Evolutionary conservation across 2,888 invertebrate genomes (phyloP).

Genomic region (Petrolisthes cinctipes): DNA sequence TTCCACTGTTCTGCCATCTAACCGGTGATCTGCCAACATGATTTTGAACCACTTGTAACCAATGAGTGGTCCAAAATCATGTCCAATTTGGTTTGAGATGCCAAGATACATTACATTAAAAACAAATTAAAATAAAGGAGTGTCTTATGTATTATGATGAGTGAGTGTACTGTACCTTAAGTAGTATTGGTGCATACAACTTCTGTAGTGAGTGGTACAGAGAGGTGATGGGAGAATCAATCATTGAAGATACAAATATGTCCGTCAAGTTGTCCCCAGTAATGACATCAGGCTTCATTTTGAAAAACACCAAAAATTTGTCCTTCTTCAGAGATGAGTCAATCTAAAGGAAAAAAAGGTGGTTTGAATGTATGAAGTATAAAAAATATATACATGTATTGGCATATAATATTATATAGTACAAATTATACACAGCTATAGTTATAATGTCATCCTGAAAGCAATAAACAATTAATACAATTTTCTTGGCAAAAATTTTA

Average conservation of each 20-base stretch:
- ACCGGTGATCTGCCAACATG: too few species aligned
- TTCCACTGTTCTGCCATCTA: too few species aligned
- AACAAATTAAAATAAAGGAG: too few species aligned
- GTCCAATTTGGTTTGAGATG: too few species aligned
- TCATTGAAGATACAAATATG: slow-evolving; percentile 75
- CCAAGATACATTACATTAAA: too few species aligned
- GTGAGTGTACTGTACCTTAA: slow-evolving; percentile 68
- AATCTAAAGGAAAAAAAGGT: slow-evolving; percentile 67
- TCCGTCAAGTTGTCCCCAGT: slow-evolving; percentile 75
- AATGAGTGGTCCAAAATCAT: too few species aligned
- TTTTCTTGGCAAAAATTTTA: not conserved
- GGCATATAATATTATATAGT: not conserved
- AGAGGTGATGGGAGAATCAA: slow-evolving; percentile 75
- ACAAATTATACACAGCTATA: not conserved
- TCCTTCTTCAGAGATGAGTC: slow-evolving; percentile 70
- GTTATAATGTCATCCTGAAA: not conserved
- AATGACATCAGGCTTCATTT: slow-evolving; percentile 74
- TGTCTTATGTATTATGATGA: too few species aligned
- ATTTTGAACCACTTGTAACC: too few species aligned
- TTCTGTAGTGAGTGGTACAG: slow-evolving; percentile 77
- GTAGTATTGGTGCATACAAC: slow-evolving; percentile 73
- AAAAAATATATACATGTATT: not conserved
- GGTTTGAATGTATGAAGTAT: not conserved
- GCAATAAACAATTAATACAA: not conserved
- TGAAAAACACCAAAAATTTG: slow-evolving; percentile 75